Evolutionary conservation across 2,888 invertebrate species (phyloP).

Genomic region (Ormyrus nitidulus): DNA sequence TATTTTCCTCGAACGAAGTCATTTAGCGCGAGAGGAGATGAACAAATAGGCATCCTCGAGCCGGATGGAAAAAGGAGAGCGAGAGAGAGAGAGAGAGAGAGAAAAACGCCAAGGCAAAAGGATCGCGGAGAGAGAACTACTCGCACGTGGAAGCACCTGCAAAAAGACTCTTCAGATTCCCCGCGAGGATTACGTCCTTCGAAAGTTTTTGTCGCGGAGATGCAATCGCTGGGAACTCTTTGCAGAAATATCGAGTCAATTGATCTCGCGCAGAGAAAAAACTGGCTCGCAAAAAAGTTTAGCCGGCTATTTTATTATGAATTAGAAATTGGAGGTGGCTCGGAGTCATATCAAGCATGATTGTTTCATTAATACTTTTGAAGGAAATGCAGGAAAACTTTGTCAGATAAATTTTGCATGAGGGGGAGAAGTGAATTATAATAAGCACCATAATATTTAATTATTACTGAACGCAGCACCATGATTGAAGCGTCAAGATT

Average conservation of each 20-base stretch:
- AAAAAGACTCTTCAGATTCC: conserved; percentile 38
- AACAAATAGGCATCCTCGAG: conserved; percentile 19
- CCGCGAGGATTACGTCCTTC: conserved; percentile 35
- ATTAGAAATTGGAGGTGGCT: no score
- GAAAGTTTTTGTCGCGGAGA: conserved; percentile 26
- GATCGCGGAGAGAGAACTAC: background rate
- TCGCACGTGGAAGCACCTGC: background rate
- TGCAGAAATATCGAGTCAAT: conserved; percentile 36
- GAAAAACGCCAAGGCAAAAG: conserved; percentile 26
- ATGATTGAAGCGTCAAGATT: conserved; percentile 6
- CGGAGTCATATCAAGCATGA: no score
- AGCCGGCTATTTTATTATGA: background rate
- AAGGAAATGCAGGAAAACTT: background rate
- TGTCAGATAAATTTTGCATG: background rate
- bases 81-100: conserved; percentile 1
- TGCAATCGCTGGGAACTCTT: conserved; percentile 10
- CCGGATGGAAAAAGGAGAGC: background rate
- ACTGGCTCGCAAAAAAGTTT: background rate
- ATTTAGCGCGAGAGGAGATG: conserved; percentile 20
- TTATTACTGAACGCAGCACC: background rate
- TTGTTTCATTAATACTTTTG: no score
- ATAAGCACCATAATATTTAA: background rate
- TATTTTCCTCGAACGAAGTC: conserved; percentile 35
- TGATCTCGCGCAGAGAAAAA: conserved; percentile 2
- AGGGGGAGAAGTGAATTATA: no score